phyloP scores from a whole-genome alignment of 2,888 invertebrate genomes.

The Temnothorax unifasciatus region DNA sequence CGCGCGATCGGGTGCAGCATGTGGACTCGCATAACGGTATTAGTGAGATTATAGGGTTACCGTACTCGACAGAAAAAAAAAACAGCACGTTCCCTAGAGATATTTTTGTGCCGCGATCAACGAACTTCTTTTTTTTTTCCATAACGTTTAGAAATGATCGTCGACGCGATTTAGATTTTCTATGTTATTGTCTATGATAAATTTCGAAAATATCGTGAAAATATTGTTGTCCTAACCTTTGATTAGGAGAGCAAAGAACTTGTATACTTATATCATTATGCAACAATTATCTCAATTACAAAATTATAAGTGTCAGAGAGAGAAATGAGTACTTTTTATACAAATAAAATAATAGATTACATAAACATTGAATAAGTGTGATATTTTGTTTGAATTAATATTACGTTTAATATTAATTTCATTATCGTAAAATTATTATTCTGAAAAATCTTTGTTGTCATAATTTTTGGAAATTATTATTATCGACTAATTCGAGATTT shows the following conservation, averaged over 20 bases:
- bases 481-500: background rate
- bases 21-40: conserved; percentile 54
- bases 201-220: background rate
- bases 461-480: background rate
- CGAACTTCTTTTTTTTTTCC: background rate
- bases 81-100: background rate
- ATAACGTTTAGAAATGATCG: background rate
- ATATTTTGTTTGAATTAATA: background rate
- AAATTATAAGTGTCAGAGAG: background rate
- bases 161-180: background rate
- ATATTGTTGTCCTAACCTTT: no score
- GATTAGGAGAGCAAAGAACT: background rate
- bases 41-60: background rate
- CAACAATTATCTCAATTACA: background rate
- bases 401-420: background rate
- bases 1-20: conserved; percentile 48
- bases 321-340: no score
- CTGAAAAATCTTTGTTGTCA: background rate
- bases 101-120: background rate
- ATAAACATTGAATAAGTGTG: no score
- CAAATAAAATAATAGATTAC: no score
- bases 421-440: conserved; percentile 11
- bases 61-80: background rate
- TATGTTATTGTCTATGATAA: background rate
- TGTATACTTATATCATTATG: background rate